Conservation (phyloP, 1,140 invertebrate genomes). For the Pseudoatta argentina region DNA sequence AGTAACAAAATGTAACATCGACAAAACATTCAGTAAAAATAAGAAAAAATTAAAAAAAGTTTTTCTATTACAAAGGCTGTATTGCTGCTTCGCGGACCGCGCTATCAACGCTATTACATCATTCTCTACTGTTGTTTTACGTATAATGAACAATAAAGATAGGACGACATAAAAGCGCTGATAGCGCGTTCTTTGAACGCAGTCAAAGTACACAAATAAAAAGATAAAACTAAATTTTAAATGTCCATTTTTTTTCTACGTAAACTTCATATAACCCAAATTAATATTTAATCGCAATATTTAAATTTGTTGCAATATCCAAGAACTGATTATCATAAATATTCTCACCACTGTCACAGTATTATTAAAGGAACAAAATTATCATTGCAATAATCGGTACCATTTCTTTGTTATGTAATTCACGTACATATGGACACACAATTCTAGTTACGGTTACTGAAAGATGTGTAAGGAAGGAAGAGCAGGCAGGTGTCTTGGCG, state of each 20-base stretch:
- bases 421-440: background rate
- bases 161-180: no score
- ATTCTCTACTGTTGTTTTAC: no score
- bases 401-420: constrained; percentile 40
- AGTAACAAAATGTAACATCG: background rate
- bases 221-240: background rate
- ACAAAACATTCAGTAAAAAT: background rate
- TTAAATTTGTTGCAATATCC: background rate
- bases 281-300: background rate
- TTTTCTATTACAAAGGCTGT: background rate
- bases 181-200: no score
- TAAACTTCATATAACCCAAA: background rate
- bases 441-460: background rate
- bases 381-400: background rate
- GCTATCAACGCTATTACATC: no score
- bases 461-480: background rate
- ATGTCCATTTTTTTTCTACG: background rate
- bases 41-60: background rate
- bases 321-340: background rate
- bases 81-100: no score
- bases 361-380: constrained; percentile 6
- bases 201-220: background rate
- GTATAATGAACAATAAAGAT: no score
- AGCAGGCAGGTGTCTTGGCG: background rate
- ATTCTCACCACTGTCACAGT: background rate